Evolutionary conservation across 2,113 vertebrate genomes (phyloP), one percentile per base, ranked within the genome.

Genomic region (Ivindomyrus marchei): DNA sequence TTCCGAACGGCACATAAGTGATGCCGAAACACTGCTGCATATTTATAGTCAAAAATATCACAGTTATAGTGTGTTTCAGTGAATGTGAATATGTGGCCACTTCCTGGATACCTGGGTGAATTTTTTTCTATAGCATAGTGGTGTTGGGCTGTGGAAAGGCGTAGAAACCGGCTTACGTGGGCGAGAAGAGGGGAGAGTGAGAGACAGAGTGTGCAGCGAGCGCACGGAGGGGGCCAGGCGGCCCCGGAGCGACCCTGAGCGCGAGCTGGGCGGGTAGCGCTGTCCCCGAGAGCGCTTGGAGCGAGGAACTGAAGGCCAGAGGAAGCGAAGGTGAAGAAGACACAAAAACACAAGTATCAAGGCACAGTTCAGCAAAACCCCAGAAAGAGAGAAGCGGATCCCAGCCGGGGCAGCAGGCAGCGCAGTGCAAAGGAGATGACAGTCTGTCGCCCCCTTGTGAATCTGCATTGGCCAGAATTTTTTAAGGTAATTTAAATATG

Each of bases 251-350:
- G 87, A 88, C 85, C 89, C 90, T 24, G 66, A 84, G 11, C 90
- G 87, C 1, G 70, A 84, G 87, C 47, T 84, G 70, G 90, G 66
- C 49, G 90, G 77, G 90, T 90, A 77, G 74, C 90, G 90, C 36
- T 8, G 90, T 42, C 31, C 87, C 74, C 90, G 66, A 13, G 74
- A 56, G 24, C 87, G 86, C 52, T 88, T 90, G 90, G 90, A 49
- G 70, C 87, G 86, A 11, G 52, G 42, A 84, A 74, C 74, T 45
- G 70, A 58, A 62, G 27, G 77, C 47, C 86, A n/a, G 85, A 50
- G 74, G n/a, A 31, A 88, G 70, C 47, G 46, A 70, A n/a, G 74
- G 46, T 19, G 11, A 53, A 53, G 31, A 42, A 50, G 46, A 83
- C 49, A 52, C 19, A 46, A 21, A 77, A 89, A 89, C 15, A 66